These are phyloP conservation scores for Petrosia ficiformis DNA, from an alignment of 37 sponge, comb jelly and placozoan species.

Conservation along the genomic window DNA sequence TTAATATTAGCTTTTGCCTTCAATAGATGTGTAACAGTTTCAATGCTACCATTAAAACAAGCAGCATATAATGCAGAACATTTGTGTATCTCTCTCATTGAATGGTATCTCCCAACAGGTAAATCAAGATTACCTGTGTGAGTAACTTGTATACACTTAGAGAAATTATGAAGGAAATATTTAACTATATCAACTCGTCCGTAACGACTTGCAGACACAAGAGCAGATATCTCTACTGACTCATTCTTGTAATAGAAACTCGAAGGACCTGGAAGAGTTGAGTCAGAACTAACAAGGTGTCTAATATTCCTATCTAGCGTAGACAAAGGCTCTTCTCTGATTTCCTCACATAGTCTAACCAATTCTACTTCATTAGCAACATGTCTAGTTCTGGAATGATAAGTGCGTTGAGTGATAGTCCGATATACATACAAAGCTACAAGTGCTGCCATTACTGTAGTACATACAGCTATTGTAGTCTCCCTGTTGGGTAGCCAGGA, in stretches of 20 bases:
- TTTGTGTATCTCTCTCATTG: neutral
- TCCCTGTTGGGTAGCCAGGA: conserved; percentile 1
- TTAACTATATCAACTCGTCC: conserved; percentile 6
- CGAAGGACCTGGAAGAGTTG: neutral
- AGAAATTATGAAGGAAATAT: neutral
- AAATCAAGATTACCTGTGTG: conserved; percentile 3
- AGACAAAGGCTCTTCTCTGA: neutral
- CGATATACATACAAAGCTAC: neutral
- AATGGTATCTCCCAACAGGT: conserved; percentile 2
- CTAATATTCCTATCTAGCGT: neutral
- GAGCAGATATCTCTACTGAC: neutral
- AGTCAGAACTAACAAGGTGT: neutral
- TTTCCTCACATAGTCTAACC: conserved; percentile 1
- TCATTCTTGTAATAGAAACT: neutral
- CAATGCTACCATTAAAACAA: conserved; percentile 12
- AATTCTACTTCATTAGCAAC: neutral
- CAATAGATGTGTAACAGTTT: neutral
- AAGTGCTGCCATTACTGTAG: conserved; percentile 1
- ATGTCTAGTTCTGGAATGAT: neutral
- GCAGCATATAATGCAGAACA: conserved; percentile 8
- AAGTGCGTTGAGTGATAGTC: neutral
- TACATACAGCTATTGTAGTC: conserved; percentile 4
- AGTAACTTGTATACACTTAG: neutral
- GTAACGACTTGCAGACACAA: conserved; percentile 2
- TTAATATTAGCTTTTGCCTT: conserved; percentile 8